These are phyloP conservation scores for Orycteropus afer DNA, from an alignment of 2,113 vertebrate species.

Conservation along the genomic window DNA sequence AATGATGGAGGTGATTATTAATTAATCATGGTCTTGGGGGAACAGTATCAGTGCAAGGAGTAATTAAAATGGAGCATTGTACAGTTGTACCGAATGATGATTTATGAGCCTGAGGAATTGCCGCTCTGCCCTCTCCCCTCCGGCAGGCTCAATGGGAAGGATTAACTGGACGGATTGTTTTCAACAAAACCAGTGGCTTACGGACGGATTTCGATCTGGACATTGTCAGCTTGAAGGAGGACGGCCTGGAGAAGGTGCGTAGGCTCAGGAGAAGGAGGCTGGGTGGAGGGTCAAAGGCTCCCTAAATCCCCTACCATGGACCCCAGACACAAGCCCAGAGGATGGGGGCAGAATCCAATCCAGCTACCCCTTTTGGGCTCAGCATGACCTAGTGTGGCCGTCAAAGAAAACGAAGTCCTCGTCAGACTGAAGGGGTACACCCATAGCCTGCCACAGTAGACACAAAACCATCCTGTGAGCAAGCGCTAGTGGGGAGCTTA, in stretches of 20 bases:
- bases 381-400: rapidly evolving
- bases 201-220: slow-evolving; percentile 98
- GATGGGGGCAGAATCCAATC: neutral
- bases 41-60: slow-evolving; percentile 88
- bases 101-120: slow-evolving; percentile 83
- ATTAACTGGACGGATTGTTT: slow-evolving; percentile 96
- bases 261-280: neutral
- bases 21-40: slow-evolving; percentile 93
- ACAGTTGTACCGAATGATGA: slow-evolving; percentile 85
- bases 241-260: slow-evolving; percentile 96
- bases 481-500: neutral
- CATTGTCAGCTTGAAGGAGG: slow-evolving; percentile 97
- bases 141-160: slow-evolving; percentile 98
- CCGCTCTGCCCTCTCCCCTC: slow-evolving; percentile 76
- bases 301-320: neutral
- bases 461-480: neutral
- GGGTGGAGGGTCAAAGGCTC: neutral
- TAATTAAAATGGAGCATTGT: slow-evolving; percentile 93
- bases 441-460: neutral
- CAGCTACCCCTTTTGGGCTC: neutral
- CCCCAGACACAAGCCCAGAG: neutral
- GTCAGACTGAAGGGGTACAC: neutral
- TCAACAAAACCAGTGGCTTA: slow-evolving; percentile 96
- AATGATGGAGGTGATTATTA: slow-evolving; percentile 88
- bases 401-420: neutral